Evolutionary conservation across 2,888 invertebrate species (phyloP), one percentile per base, ranked within the genome.

Genomic region (Eremobia ochroleuca): DNA sequence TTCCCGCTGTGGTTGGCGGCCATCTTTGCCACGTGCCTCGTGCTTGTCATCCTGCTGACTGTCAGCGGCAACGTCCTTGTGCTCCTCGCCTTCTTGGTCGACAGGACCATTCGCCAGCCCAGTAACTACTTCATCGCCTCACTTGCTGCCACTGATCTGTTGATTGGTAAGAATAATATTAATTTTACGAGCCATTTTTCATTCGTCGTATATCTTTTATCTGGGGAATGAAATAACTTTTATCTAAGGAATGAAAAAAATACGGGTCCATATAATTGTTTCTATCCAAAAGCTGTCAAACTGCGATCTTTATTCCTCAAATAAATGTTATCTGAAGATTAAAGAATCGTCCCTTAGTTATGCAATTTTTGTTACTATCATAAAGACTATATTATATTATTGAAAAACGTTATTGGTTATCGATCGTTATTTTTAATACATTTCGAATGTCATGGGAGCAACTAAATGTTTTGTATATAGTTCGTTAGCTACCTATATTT

Each of bases 81-180:
- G 76, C 97, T 99, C 74, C 96, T 99, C 88, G 99, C 99, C 66
- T 99, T 99, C 95, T 98, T 99, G 82, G 98, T 99, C 64, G 99
- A 99, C 95, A 97, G 99, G 79, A 98, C 98, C 86, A 99, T 99
- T 90, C 97, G 99, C 76, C 99, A 99, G 93, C 99, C 99, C 46
- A 99, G 99, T 95, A 99, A 99, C 97, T 99, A 99, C 97, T 99
- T 99, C 97, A 99, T 99, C 87, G 99, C 99, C 15, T 99, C 99
- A 0, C 97, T 99, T 83, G 99, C 99, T 67, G 99, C 99, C 76
- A 99, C 99, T 15, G 99, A 99, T 95, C 98, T 99, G 97, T 97
- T 99, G 82, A 99, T 99, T 94, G 99, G 98, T 98, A 95, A 97
- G 95, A 66, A 25, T 28, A n/a, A 55, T 55, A 55, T 55, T n/a